Base-by-base conservation (phyloP, 2,797 vertebrate genomes). In the Pygocentrus nattereri region DNA sequence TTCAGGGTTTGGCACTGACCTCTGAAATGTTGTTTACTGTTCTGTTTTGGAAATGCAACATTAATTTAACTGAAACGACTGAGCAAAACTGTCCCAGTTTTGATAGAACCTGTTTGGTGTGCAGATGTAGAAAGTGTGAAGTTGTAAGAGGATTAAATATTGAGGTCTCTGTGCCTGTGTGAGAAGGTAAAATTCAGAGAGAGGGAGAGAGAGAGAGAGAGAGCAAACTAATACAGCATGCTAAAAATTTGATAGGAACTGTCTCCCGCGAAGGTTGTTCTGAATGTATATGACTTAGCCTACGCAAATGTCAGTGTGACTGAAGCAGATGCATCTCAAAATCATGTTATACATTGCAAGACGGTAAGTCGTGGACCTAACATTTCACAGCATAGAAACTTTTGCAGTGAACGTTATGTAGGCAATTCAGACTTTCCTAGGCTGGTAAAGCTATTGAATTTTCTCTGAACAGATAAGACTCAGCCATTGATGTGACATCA, bases 121-220 rank as follows among this genome's bases (percentile, higher is more conserved):
- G 4, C 34, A 73, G 61, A 73, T 16, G 68, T 41, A 78, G 21
- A 54, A 67, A 73, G 72, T 82, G 62, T 78, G 69, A 67, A 73
- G 73, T 67, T 67, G 31, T 78, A 78, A 72, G 68, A 78, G 69
- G 75, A 64, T 78, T 82, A 73, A 72, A 73, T 65, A 65, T 78
- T 82, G 19, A 70, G 69, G 69, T n/a, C 62, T 12, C 25, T 34
- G 23, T 21, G 56, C 7, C 30, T 74, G 58, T 18, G 47, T 30
- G 59, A 61, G 56, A 69, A 76, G 75, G 61, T 62, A 34, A 30
- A 38, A 59, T 56, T 31, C 38, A 19, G 62, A 21, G 62, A 21
- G 49, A 19, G 18, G 13, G 69, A 13, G 49, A 18, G 23, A 10
- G 68, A 30, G 16, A 25, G 21, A 47, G 21, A 44, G 54, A 71